Percentiles rank a stretch among this genome's conserved stretches.
Evolutionary conservation across 2,888 invertebrate species (phyloP).

Genomic region (Meiosimyza decipiens): DNA sequence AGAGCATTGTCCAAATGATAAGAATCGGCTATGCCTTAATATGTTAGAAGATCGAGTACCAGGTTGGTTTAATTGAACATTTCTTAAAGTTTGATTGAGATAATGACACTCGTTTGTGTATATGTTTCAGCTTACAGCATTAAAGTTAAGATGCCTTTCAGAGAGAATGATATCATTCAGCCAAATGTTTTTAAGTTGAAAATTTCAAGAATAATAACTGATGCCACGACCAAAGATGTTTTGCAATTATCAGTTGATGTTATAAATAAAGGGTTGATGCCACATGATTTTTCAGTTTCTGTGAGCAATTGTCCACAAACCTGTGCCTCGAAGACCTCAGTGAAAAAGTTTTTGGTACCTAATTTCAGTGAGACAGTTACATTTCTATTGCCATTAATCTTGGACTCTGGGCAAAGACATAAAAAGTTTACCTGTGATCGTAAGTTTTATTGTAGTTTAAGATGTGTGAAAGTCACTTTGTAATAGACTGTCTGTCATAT

Average conservation of each 20-base stretch:
- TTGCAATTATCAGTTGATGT: constrained; percentile 54
- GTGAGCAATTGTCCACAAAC: constrained; percentile 53
- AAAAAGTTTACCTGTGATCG: constrained; percentile 54
- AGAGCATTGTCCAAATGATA: constrained; percentile 50
- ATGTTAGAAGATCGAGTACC: constrained; percentile 54
- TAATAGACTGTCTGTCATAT: too few species aligned
- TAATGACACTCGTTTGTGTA: not conserved
- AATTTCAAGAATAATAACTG: constrained; percentile 54
- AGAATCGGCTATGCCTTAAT: constrained; percentile 54
- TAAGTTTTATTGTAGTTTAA: constrained; percentile 39
- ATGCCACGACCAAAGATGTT: constrained; percentile 57
- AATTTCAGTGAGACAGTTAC: constrained; percentile 51
- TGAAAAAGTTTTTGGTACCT: constrained; percentile 51
- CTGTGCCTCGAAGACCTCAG: constrained; percentile 46
- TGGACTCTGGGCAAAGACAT: constrained; percentile 42
- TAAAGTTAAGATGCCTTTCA: constrained; percentile 58
- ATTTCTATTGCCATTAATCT: constrained; percentile 55
- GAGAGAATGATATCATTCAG: constrained; percentile 51
- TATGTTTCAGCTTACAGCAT: constrained; percentile 51
- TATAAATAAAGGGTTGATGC: constrained; percentile 52
- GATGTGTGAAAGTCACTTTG: too few species aligned
- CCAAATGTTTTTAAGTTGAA: constrained; percentile 48
- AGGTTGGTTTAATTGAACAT: constrained; percentile 44
- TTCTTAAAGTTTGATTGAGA: not conserved
- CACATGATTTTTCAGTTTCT: constrained; percentile 50